Base-by-base conservation (phyloP, 2,888 invertebrate genomes). In the Elaeidobius kamerunicus region DNA sequence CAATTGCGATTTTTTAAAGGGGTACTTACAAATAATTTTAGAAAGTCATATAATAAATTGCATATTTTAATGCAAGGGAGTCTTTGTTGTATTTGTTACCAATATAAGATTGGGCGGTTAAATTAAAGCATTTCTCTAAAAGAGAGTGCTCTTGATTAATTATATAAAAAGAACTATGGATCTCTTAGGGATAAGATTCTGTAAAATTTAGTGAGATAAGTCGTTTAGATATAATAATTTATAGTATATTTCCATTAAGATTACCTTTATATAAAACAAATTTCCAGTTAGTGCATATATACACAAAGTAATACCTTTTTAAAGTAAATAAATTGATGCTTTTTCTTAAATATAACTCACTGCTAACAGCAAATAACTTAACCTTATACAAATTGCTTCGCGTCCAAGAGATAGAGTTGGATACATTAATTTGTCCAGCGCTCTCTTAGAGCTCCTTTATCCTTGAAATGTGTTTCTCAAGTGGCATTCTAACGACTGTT, bases 371-470 rank as follows among this genome's bases (percentile, higher is more conserved):
- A 28, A 30, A 28, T 42, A 28, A 32, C 30, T 42, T 30, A 17
- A 30, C 30, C 16, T 19, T 32, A 9, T n/a, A 42, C 42, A 42
- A 42, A 42, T 32, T 42, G 42, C 12, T 18, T 17, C 17, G 17
- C 28, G 28, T 42, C 30, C 18, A 42, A 18, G 23, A 16, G 28
- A 46, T 38, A 27, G 14, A 40, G 20, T 32, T 34, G 44, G n/a
- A 38, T 14, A 51, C 23, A 43, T 51, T 51, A 44, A 51, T 43
- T 44, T 34, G 39, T 27, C 36, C 51, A 28, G 32, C 27, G 36
- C 34, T 41, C 32, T 40, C 34, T 7, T 44, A 49, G 35, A 36
- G 36, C 27, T 18, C 44, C 39, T 30, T 51, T 51, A 44, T 51
- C 30, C 38, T 27, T 36, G 38, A 12, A 44, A 51, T 44, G 44